phyloP scores from a whole-genome alignment of 2,888 invertebrate species.

The Lingula anatina region DNA sequence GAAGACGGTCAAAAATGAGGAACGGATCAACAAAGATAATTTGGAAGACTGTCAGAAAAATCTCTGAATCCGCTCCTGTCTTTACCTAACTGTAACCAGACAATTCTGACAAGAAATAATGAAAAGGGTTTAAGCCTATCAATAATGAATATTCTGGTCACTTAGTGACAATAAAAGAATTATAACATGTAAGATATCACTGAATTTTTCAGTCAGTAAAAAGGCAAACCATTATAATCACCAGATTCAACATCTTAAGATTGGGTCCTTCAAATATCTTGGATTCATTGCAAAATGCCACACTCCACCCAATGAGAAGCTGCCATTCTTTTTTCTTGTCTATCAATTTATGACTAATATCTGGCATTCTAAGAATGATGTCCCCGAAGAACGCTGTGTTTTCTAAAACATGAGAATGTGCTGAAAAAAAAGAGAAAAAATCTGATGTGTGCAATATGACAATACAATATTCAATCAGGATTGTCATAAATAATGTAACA shows the following conservation, averaged over 20 bases:
- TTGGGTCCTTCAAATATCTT: slow-evolving; percentile 56
- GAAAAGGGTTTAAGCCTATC: too few relatives aligned
- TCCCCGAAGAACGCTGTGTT: slow-evolving; percentile 64
- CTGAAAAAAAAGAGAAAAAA: slow-evolving; percentile 39
- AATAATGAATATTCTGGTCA: too few relatives aligned
- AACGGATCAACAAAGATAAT: too few relatives aligned
- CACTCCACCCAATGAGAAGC: slow-evolving; percentile 58
- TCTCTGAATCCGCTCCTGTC: too few relatives aligned
- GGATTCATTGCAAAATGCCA: slow-evolving; percentile 59
- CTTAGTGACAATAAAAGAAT: background rate
- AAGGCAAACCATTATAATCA: slow-evolving; percentile 24
- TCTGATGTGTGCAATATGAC: background rate
- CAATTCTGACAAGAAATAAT: too few relatives aligned
- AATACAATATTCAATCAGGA: background rate
- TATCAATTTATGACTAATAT: slow-evolving; percentile 57
- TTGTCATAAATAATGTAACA: too few relatives aligned
- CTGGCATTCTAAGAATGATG: slow-evolving; percentile 60
- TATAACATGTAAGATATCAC: background rate
- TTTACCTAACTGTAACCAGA: too few relatives aligned
- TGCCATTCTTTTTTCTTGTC: slow-evolving; percentile 59
- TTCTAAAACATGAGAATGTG: slow-evolving; percentile 60
- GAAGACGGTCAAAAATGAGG: too few relatives aligned
- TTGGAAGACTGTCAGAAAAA: too few relatives aligned
- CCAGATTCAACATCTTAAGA: slow-evolving; percentile 56
- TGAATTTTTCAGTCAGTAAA: background rate